Evolutionary conservation across 2,888 invertebrate genomes (phyloP).

Genomic region (Stomorhina lunata): DNA sequence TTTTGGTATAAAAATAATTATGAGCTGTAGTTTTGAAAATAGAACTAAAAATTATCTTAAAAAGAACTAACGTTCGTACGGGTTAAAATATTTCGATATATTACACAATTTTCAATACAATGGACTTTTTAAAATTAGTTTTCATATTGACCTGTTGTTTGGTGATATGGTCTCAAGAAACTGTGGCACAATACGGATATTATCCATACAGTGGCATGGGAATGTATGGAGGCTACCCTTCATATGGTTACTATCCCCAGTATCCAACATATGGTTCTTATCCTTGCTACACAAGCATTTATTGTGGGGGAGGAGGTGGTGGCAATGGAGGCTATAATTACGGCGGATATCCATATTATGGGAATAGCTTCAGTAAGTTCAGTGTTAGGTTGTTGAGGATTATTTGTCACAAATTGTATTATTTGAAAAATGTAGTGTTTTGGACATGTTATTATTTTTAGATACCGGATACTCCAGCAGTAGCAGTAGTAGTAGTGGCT

Average conservation of each 20-base stretch:
- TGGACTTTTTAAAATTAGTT: slow-evolving; percentile 10
- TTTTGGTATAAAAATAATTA: slow-evolving; percentile 37
- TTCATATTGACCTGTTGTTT: neutral
- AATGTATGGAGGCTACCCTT: slow-evolving; percentile 31
- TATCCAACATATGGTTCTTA: slow-evolving; percentile 56
- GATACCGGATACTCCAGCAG: slow-evolving; percentile 66
- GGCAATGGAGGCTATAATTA: slow-evolving; percentile 41
- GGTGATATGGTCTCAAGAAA: neutral
- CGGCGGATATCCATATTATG: slow-evolving; percentile 60
- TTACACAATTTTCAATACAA: neutral
- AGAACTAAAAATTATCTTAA: neutral
- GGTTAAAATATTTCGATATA: neutral
- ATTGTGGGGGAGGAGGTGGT: slow-evolving; percentile 50
- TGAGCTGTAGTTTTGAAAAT: neutral
- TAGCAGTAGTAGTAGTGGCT: slow-evolving; percentile 61
- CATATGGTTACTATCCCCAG: slow-evolving; percentile 57
- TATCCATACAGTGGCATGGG: slow-evolving; percentile 35
- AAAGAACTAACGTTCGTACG: neutral
- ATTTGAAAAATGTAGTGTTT: slow-evolving; percentile 59
- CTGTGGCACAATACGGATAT: slow-evolving; percentile 46
- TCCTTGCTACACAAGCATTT: slow-evolving; percentile 46
- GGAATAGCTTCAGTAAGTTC: slow-evolving; percentile 63
- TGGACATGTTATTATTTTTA: slow-evolving; percentile 66
- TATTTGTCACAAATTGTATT: neutral
- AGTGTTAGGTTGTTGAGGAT: neutral